These are phyloP conservation scores for Uromys caudimaculatus DNA, from an alignment of 2,797 vertebrate species.

Conservation along the genomic window DNA sequence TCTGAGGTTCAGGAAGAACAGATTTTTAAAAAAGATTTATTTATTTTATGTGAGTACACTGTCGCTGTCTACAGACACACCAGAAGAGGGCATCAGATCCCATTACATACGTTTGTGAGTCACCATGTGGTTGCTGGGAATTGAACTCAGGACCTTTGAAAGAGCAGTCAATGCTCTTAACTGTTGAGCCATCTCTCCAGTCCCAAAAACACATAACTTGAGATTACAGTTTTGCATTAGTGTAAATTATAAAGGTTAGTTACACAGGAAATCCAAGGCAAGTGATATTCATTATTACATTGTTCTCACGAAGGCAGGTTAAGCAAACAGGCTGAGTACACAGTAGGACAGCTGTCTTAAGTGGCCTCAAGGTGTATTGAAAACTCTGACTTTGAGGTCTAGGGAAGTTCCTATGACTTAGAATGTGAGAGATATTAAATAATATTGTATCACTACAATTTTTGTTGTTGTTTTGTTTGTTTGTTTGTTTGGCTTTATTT, in stretches of 20 bases:
- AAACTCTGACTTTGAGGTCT: background rate
- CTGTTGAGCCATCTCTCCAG: too few relatives aligned
- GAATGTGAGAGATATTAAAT: background rate
- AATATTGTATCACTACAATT: background rate
- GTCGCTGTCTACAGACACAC: background rate
- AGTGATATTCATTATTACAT: background rate
- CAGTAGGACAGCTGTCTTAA: background rate
- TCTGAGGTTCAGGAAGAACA: background rate
- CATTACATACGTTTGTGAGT: too few relatives aligned
- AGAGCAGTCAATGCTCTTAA: background rate
- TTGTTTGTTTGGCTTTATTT: background rate
- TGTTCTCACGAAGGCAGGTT: background rate
- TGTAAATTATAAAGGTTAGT: background rate
- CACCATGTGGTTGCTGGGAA: too few relatives aligned
- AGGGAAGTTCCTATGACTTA: background rate
- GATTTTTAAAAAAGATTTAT: background rate
- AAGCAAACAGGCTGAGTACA: background rate
- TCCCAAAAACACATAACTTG: background rate
- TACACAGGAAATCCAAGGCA: background rate
- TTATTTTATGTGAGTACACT: background rate
- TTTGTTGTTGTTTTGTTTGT: background rate
- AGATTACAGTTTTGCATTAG: background rate
- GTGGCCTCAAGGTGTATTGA: too few relatives aligned
- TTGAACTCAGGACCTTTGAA: background rate
- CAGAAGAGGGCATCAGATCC: background rate